Conservation (phyloP, 2,113 vertebrate genomes). For the Ciconia stormi region DNA sequence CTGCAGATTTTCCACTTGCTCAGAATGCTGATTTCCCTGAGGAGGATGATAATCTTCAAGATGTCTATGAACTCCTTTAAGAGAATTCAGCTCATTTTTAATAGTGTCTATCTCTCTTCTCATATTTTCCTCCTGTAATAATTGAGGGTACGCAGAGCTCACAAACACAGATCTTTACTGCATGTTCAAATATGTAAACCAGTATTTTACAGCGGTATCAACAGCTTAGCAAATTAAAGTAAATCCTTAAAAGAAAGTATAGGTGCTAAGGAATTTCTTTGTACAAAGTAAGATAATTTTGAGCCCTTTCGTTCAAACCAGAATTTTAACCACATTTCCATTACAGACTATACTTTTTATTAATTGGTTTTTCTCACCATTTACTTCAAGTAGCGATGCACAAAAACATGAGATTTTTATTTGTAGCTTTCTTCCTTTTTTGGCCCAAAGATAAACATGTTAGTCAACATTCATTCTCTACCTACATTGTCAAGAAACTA, state of each 20-base stretch:
- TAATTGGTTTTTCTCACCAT: background rate
- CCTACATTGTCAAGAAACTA: background rate
- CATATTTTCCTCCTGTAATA: slow-evolving; percentile 73
- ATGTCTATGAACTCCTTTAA: slow-evolving; percentile 65
- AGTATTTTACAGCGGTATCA: background rate
- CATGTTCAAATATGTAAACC: background rate
- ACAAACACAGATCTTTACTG: background rate
- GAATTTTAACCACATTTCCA: background rate
- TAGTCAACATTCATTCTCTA: background rate
- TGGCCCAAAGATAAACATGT: background rate
- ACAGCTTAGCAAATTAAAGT: background rate
- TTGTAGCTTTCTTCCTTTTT: background rate
- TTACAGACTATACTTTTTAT: background rate
- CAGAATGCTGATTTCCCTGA: slow-evolving; percentile 38
- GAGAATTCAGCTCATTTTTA: slow-evolving; percentile 69
- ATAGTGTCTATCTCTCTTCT: slow-evolving; percentile 64
- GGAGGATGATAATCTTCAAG: slow-evolving; percentile 59
- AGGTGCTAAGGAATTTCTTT: background rate
- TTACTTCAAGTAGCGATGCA: background rate
- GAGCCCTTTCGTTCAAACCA: background rate
- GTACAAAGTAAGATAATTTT: background rate
- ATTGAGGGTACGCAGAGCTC: slow-evolving; percentile 20
- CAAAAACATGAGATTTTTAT: background rate
- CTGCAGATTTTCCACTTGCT: slow-evolving; percentile 55
- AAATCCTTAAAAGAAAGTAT: background rate